Base-by-base conservation (phyloP, 2,113 vertebrate genomes). In the Empidonax alnorum region DNA sequence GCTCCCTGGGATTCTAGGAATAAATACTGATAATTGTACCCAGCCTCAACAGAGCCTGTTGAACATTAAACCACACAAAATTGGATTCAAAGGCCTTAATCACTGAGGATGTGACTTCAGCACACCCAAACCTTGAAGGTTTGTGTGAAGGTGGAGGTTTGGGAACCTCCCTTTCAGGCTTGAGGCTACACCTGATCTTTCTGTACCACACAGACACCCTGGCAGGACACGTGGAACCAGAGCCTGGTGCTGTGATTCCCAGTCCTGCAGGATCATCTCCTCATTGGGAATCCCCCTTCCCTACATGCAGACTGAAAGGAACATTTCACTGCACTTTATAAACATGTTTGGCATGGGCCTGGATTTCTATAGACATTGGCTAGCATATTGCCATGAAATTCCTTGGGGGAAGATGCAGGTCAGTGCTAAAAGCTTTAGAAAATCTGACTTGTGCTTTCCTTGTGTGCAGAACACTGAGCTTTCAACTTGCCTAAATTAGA, bases 1-100 rank as follows among this genome's bases (percentile, higher is more conserved):
- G 55, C 95, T 94, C 87, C 87, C 66, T 8, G 5, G 84, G 93
- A 94, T 97, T 88, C 90, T 61, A 66, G 87, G 89, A 89, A 93
- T 90, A 97, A 96, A 93, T 91, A 94, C 89, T 81, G 84, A 87
- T 96, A 94, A 92, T 88, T 93, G 91, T 61, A 68, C 72, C 53
- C 61, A 83, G 89, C 61, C 76, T 92, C 33, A 5, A 28, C 78
- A 89, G 94, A 93, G 89, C 21, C 19, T 42, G 78, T 31, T 89
- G 76, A 63, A 58, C 69, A 63, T 47, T 59, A 84, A 86, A 75
- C n/a, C 80, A 78, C 61, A 74, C 25, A 66, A 53, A 39, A 44
- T 0, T 12, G 56, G 69, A 83, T 77, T 86, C 39, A 78, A 86
- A 92, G 47, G 58, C n/a, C 78, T 55, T 42, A 50, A 25, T 20